A percentile compares a stretch with the other conserved stretches of the same genome.
These are phyloP conservation scores for Tricholauxania praeusta DNA, from an alignment of 2,888 invertebrate species.

Conservation along the genomic window DNA sequence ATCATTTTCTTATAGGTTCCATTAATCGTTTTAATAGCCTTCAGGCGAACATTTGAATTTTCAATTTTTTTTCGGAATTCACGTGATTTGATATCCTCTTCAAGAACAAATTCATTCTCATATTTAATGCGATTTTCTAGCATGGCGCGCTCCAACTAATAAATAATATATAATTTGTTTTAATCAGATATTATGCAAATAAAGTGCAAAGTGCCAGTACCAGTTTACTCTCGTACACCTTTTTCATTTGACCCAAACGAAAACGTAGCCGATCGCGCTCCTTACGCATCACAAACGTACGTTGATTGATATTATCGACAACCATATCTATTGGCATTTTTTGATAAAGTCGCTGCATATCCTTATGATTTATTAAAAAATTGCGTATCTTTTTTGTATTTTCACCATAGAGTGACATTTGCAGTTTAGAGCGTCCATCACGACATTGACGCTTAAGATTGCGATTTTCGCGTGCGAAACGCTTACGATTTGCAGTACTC, in stretches of 20 bases:
- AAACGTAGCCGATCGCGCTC: slow-evolving; percentile 50
- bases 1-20: slow-evolving; percentile 51
- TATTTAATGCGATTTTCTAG: slow-evolving; percentile 53
- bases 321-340: slow-evolving; percentile 51
- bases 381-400: slow-evolving; percentile 49
- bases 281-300: slow-evolving; percentile 52
- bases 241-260: slow-evolving; percentile 35
- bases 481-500: slow-evolving; percentile 54
- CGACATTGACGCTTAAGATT: slow-evolving; percentile 48
- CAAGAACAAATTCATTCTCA: slow-evolving; percentile 47
- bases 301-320: slow-evolving; percentile 53
- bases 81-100: slow-evolving; percentile 47
- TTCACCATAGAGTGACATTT: slow-evolving; percentile 43
- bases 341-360: slow-evolving; percentile 51
- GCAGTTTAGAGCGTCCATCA: slow-evolving; percentile 48
- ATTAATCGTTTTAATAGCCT: slow-evolving; percentile 50
- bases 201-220: background rate
- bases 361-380: slow-evolving; percentile 49
- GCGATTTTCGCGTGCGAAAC: slow-evolving; percentile 43
- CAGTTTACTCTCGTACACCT: slow-evolving; percentile 2
- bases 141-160: slow-evolving; percentile 25
- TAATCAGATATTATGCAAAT: background rate
- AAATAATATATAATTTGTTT: background rate
- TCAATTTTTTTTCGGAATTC: slow-evolving; percentile 49
- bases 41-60: slow-evolving; percentile 50